Evolutionary conservation across 53 echinoderm and acorn worm genomes (phyloP).

Genomic region (Echinarachnius parma): DNA sequence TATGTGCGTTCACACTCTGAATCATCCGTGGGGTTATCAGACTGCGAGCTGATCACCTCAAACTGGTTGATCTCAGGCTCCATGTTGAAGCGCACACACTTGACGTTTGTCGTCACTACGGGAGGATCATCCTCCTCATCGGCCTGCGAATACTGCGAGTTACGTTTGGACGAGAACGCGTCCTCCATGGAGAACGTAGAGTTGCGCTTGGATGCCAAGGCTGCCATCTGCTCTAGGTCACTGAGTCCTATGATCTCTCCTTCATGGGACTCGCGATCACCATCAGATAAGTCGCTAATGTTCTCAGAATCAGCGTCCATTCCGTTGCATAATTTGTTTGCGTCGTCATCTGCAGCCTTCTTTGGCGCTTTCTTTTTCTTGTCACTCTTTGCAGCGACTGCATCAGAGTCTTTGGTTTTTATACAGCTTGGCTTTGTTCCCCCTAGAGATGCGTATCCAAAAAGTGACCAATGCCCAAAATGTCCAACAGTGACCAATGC

Average conservation of each 20-base stretch:
- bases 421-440: constrained; percentile 28
- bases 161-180: constrained; percentile 33
- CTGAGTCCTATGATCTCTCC: constrained; percentile 44
- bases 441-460: constrained; percentile 12
- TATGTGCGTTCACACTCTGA: constrained; percentile 50
- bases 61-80: constrained; percentile 88
- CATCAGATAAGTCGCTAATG: constrained; percentile 27
- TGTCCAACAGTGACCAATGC: background rate
- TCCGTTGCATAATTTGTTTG: background rate
- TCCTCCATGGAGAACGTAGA: constrained; percentile 45
- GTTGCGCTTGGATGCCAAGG: constrained; percentile 33
- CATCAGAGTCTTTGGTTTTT: background rate
- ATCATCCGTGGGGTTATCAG: constrained; percentile 52
- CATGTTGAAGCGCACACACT: constrained; percentile 96
- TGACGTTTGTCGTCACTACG: constrained; percentile 41
- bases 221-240: constrained; percentile 38
- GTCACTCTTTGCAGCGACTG: background rate
- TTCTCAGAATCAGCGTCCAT: constrained; percentile 14
- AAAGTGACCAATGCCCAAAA: background rate
- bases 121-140: constrained; percentile 47
- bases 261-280: constrained; percentile 9
- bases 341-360: constrained; percentile 9
- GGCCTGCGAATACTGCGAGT: constrained; percentile 24
- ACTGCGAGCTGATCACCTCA: constrained; percentile 66
- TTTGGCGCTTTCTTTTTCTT: constrained; percentile 15